Base-by-base conservation (phyloP, 2,888 invertebrate species). In the Andrena haemorrhoa region DNA sequence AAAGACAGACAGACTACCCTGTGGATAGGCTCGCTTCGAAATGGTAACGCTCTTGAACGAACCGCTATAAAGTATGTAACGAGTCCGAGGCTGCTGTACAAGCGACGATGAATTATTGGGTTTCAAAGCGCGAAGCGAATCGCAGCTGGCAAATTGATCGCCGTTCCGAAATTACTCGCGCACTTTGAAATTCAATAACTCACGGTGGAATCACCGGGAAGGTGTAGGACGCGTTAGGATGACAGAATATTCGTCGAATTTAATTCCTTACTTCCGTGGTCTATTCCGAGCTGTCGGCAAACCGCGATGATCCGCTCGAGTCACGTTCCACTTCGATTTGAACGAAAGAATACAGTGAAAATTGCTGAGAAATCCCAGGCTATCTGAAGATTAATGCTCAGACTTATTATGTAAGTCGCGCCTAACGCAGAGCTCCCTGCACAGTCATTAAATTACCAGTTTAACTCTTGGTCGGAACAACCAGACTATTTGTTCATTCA, bases 121-220 rank as follows among this genome's bases (percentile, higher is more conserved):
- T 75, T 77, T 82, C 71, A 78, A 75, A 82, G 72, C 29, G 47
- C 49, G 12, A 20, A 41, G 47, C 31, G 49, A 12, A 49, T 51
- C 23, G 51, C 35, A 26, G 73, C 75, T 86, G 86, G 84, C 82
- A 77, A 84, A 77, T 66, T 56, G 33, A 29, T 26, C 16, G 31
- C 12, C 47, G 64, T 65, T 69, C 65, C 76, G 76, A 86, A 86
- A 75, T 82, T 77, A 64, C 69, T 75, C 60, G 58, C 35, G 49
- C 86, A 76, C 73, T 86, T 84, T 78, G 84, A 86, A 82, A 82
- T 79, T 29, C 58, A 71, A 79, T 84, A 86, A 84, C 51, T 84
- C 66, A 70, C 35, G 16, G 74, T 33, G 63, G 72, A 61, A 77
- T 82, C 70, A n/a, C 12, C 35, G 65, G 29, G 31, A 29, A 58